Evolutionary conservation across 2,888 invertebrate species (phyloP), one percentile per base, ranked within the genome.

Genomic region (Melieria omissa): DNA sequence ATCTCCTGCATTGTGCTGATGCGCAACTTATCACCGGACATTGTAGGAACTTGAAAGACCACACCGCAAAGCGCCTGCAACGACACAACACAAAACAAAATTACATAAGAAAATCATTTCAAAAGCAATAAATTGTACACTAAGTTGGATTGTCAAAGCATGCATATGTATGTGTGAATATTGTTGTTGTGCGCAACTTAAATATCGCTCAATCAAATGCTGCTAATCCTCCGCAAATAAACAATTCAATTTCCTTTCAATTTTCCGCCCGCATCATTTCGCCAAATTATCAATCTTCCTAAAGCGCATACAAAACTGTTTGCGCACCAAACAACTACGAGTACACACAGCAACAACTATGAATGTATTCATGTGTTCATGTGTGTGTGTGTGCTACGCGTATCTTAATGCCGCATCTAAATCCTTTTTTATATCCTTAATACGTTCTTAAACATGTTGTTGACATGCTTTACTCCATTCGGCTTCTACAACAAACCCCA

Each of bases 21-120:
- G 12, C 95, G 92, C 80, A 97, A 89, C 84, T 93, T 95, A 80
- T 95, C 93, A 69, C 94, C 95, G 73, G 92, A 90, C 67, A 65
- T 65, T 60, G 97, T 97, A 81, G 98, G 98, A 79, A 98, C 93
- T 88, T 95, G 93, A 72, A 98, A 89, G 70, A 93, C 91, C 73
- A 94, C 93, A 79, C 98, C 98, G 88, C 97, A 96, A 12, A 98
- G 89, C 70, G 98, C 96, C 93, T 97, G 90, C 42, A 29, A 29
- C 29, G 29, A 29, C 29, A 29, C 1, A 29, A 29, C 29, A 29
- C 29, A 29, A 29, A 29, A 29, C 29, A 29, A 29, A 29, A 29
- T 29, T 29, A 29, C 29, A 29, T 29, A 29, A 29, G 29, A 29
- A 29, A 29, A 29, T 3, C 29, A 29, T 29, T 29, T 29, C 29